phyloP scores from a whole-genome alignment of 2,888 invertebrate genomes.

The Ligdia adustata region DNA sequence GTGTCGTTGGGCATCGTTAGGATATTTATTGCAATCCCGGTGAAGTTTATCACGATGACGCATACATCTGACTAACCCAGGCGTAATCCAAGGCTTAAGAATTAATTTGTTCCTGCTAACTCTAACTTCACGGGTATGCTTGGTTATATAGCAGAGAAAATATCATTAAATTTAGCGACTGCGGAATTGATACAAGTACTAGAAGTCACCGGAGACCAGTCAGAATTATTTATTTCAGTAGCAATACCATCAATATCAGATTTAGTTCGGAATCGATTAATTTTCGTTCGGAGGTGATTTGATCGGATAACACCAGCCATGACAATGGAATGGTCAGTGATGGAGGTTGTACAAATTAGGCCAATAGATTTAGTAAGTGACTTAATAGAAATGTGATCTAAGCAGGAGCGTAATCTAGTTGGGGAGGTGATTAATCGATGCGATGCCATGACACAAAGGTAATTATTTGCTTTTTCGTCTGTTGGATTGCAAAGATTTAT shows the following conservation, averaged over 20 bases:
- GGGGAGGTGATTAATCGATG: not conserved
- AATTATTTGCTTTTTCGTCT: not conserved
- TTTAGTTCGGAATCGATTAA: not conserved
- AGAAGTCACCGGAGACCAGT: not conserved
- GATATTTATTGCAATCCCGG: not conserved
- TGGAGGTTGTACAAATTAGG: not conserved
- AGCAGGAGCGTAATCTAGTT: not conserved
- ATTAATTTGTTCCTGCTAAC: not conserved
- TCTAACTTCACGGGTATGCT: not conserved
- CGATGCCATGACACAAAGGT: not conserved
- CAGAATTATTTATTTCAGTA: not conserved
- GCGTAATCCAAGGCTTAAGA: not conserved
- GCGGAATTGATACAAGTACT: not conserved
- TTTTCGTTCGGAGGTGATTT: too few species aligned
- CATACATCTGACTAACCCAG: too few species aligned
- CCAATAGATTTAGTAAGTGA: not conserved
- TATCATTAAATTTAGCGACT: not conserved
- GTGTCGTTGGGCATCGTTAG: not conserved
- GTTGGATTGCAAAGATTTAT: not conserved
- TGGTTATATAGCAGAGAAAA: not conserved
- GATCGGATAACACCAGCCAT: not conserved
- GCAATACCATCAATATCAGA: not conserved
- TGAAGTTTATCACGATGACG: constrained; percentile 1
- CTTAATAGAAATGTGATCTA: too few species aligned
- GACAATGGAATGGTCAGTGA: too few species aligned